Percentiles rank a stretch among this genome's conserved stretches.
Conservation (phyloP, 2,888 invertebrate genomes). For the Sesamia inferens region DNA sequence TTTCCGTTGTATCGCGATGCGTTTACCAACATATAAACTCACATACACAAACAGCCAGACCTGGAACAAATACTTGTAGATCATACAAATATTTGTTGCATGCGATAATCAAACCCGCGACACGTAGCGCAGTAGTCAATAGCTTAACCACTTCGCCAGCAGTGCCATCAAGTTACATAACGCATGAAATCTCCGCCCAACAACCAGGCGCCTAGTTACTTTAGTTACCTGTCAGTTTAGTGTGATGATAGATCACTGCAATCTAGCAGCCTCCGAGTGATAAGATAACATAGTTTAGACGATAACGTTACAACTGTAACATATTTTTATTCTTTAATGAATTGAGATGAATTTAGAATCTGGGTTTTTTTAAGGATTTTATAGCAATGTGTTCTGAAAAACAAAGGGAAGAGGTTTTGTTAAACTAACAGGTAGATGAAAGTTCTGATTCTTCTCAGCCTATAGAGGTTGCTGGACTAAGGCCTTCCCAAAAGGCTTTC, state of each 20-base stretch:
- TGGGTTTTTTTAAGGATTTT: not conserved
- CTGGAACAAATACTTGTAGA: too few relatives aligned
- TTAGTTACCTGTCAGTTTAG: slow-evolving; percentile 46
- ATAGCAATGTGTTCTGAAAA: slow-evolving; percentile 6
- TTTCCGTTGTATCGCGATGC: too few relatives aligned
- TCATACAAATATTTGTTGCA: too few relatives aligned
- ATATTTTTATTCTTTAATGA: slow-evolving; percentile 17
- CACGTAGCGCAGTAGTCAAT: too few relatives aligned
- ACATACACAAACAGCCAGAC: too few relatives aligned
- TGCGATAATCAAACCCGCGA: too few relatives aligned
- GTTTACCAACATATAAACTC: too few relatives aligned
- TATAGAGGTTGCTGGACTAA: too few relatives aligned
- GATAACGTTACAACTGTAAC: slow-evolving; percentile 43
- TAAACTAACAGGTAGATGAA: not conserved
- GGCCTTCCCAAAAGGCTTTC: too few relatives aligned
- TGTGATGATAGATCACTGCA: slow-evolving; percentile 56
- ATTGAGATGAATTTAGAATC: slow-evolving; percentile 11
- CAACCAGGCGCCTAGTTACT: slow-evolving; percentile 41
- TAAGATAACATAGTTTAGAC: slow-evolving; percentile 58
- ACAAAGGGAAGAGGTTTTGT: not conserved
- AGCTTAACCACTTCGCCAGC: too few relatives aligned
- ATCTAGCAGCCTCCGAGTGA: slow-evolving; percentile 54
- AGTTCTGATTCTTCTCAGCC: not conserved
- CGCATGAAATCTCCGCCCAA: slow-evolving; percentile 32
- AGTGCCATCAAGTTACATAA: slow-evolving; percentile 43